A percentile compares a stretch with the other conserved stretches of the same genome.
phyloP scores from a whole-genome alignment of 2,888 invertebrate genomes.

The Aporophyla nigra region DNA sequence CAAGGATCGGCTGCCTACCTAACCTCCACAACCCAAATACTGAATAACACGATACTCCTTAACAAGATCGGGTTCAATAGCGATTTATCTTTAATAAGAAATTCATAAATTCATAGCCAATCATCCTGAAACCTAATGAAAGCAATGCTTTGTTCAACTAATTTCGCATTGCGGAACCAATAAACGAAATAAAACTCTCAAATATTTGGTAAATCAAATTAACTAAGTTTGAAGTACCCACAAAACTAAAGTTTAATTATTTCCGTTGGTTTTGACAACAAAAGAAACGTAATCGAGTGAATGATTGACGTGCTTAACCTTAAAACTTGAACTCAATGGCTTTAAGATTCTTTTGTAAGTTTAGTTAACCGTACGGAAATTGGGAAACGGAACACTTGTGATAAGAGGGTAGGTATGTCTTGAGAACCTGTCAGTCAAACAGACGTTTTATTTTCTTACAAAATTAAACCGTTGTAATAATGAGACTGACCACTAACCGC shows the following conservation, averaged over 20 bases:
- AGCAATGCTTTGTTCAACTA: neutral
- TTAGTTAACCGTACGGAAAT: conserved; percentile 18
- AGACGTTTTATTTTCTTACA: neutral
- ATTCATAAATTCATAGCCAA: conserved; percentile 15
- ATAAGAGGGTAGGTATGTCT: neutral
- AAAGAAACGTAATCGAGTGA: conserved; percentile 47
- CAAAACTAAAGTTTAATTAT: conserved; percentile 39
- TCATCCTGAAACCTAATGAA: conserved; percentile 4
- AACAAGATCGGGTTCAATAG: neutral
- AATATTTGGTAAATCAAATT: conserved; percentile 20
- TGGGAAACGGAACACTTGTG: neutral
- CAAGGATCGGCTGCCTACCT: neutral
- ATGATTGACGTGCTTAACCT: conserved; percentile 46
- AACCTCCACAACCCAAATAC: neutral
- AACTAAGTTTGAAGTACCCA: conserved; percentile 35
- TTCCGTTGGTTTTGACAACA: conserved; percentile 60
- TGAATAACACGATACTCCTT: neutral
- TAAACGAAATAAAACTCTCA: conserved; percentile 13
- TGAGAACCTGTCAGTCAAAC: neutral
- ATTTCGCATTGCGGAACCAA: conserved; percentile 18
- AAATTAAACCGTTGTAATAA: neutral
- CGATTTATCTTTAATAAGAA: neutral
- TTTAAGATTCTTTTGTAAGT: conserved; percentile 31
- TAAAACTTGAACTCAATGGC: conserved; percentile 29
- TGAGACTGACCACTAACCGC: too few species aligned